A percentile compares a stretch with the other conserved stretches of the same genome.
Evolutionary conservation across 2,113 vertebrate genomes (phyloP).

Genomic region (Puntigrus tetrazona): DNA sequence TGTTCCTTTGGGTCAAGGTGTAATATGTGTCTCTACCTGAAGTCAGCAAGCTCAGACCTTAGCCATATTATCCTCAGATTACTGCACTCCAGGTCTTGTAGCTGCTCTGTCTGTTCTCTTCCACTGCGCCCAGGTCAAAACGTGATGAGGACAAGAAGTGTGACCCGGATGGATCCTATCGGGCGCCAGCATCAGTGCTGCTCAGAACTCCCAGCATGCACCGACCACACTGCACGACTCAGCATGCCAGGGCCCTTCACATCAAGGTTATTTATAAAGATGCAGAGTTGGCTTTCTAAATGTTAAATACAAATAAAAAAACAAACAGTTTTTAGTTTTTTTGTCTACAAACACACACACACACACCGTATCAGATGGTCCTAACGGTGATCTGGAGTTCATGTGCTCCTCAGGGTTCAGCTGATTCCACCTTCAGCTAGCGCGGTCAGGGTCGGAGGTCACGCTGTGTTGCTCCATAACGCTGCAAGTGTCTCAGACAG

Average conservation of each 20-base stretch:
- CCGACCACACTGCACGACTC: constrained; percentile 85
- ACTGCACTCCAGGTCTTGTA: constrained; percentile 80
- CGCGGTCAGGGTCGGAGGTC: constrained; percentile 82
- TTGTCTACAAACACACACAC: neutral
- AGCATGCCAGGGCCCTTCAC: constrained; percentile 88
- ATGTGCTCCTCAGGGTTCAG: constrained; percentile 58
- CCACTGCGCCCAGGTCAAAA: constrained; percentile 88
- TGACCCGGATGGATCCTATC: constrained; percentile 80
- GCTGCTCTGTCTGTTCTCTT: constrained; percentile 86
- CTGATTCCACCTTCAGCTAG: constrained; percentile 88
- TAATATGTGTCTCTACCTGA: constrained; percentile 79
- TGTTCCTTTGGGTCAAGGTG: neutral
- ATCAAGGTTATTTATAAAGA: constrained; percentile 1
- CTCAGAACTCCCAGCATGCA: constrained; percentile 90
- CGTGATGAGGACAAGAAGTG: constrained; percentile 81
- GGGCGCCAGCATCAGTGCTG: constrained; percentile 70
- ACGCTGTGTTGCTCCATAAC: constrained; percentile 89
- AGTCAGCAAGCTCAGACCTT: constrained; percentile 78
- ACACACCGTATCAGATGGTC: constrained; percentile 66
- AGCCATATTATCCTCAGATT: constrained; percentile 90
- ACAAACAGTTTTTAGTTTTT: neutral
- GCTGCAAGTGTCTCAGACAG: constrained; percentile 78
- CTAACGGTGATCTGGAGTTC: constrained; percentile 47
- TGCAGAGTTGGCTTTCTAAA: too few relatives aligned
- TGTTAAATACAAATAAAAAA: neutral